phyloP scores from a whole-genome alignment of 2,113 vertebrate species.

The Ondatra zibethicus region DNA sequence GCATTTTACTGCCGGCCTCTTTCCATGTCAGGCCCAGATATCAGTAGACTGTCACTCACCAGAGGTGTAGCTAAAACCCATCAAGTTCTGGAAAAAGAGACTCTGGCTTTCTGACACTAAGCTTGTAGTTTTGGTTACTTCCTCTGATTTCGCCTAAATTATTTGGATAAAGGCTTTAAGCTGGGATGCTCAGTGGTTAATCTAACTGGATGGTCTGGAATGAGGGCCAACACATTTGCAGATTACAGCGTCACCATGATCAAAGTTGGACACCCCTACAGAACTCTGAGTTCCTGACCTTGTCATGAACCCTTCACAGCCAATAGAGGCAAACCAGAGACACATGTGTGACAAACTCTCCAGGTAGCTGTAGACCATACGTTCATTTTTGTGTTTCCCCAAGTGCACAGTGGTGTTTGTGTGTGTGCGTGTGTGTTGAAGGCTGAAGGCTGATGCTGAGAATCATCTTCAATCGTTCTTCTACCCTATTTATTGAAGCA shows the following conservation, averaged over 20 bases:
- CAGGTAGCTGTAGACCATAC: neutral
- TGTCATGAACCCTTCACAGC: neutral
- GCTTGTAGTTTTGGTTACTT: neutral
- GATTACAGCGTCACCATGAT: neutral
- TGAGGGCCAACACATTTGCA: neutral
- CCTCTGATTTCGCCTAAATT: neutral
- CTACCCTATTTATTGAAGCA: neutral
- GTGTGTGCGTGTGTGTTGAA: neutral
- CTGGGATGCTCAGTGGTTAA: neutral
- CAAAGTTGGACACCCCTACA: no score
- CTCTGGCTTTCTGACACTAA: neutral
- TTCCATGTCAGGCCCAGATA: neutral
- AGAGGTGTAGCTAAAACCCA: neutral
- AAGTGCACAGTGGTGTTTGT: neutral
- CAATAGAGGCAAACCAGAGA: neutral
- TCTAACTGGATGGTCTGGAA: neutral
- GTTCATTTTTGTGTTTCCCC: neutral
- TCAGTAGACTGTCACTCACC: neutral
- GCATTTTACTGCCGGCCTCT: neutral
- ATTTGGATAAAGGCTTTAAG: neutral
- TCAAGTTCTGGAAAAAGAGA: neutral
- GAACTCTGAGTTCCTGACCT: no score
- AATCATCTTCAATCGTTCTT: neutral
- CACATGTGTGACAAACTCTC: neutral
- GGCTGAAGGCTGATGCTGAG: no score